Evolutionary conservation across 2,797 vertebrate genomes (phyloP).

Genomic region (Aselliscus stoliczkanus): DNA sequence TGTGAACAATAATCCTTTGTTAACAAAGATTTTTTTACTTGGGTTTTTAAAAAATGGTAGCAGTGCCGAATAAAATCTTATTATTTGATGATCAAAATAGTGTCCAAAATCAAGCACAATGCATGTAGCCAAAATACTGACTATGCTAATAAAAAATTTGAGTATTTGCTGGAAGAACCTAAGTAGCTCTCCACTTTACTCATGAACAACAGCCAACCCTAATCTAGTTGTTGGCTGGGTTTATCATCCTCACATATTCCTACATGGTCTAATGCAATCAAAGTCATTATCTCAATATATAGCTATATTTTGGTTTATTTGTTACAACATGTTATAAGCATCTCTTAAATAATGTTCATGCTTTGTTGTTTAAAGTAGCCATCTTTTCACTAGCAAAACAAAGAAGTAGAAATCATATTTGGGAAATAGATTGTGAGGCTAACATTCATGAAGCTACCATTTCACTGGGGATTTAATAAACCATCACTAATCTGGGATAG

Average conservation of each 20-base stretch:
- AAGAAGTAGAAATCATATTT: neutral
- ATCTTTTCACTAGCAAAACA: slow-evolving; percentile 15
- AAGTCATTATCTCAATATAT: neutral
- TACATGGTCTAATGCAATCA: neutral
- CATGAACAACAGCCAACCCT: neutral
- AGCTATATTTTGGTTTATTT: neutral
- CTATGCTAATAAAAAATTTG: neutral
- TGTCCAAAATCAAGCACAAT: slow-evolving; percentile 9
- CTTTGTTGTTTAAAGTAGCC: neutral
- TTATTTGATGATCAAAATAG: slow-evolving; percentile 24
- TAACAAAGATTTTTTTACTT: neutral
- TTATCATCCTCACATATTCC: slow-evolving; percentile 3
- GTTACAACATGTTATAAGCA: neutral
- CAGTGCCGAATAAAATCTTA: neutral
- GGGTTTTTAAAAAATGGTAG: neutral
- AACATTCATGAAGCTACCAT: neutral
- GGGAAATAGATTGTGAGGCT: neutral
- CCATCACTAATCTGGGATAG: neutral
- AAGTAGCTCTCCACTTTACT: neutral
- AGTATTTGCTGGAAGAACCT: neutral
- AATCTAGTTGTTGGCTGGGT: neutral
- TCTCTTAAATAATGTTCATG: neutral
- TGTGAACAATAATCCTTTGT: neutral
- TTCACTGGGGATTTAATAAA: neutral
- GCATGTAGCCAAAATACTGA: neutral